Evolutionary conservation across 1,140 invertebrate genomes (phyloP), one percentile per base, ranked within the genome.

Genomic region (Megalopta genalis): DNA sequence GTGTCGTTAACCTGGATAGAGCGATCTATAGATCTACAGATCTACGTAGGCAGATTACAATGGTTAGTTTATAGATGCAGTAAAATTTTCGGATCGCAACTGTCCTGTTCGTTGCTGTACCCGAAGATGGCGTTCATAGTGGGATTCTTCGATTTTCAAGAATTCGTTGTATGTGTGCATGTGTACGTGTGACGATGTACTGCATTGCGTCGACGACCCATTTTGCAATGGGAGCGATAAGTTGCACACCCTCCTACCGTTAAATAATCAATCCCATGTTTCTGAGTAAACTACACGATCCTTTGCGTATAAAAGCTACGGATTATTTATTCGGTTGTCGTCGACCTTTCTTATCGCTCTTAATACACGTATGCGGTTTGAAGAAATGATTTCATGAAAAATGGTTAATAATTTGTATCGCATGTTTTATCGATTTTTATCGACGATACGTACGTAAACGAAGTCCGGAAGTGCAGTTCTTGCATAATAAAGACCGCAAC

Each of bases 121-220:
- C 62, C 77, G 77, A 83, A 86, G 84, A 83, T 86, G 85, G 81
- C 84, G 83, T 76, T 79, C 68, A 65, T 32, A 63, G 70, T 75
- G 59, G 52, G 63, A 86, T 86, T 76, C 73, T 86, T 86, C 84
- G 84, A 86, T 86, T 86, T 86, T 81, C 81, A 86, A 83, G 85
- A 86, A 83, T 86, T 76, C 37, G 23, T 72, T 54, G 25, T 49
- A 12, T 23, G 72, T 67, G 52, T 57, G n/a, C n/a, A 52, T 54
- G 12, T 62, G 14, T 70, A 64, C 16, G 39, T 67, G 73, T 46
- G 68, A 54, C 79, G 82, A 80, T 76, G 66, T 89, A 88, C 90
- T 85, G 89, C 90, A 90, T 88, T 90, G 90, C 90, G 90, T 90
- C 90, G 87, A 67, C 89, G 90, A 90, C 90, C 90, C 86, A 90